Evolutionary conservation across 2,888 invertebrate genomes (phyloP), one percentile per base, ranked within the genome.

Genomic region (Epinotia ramella): DNA sequence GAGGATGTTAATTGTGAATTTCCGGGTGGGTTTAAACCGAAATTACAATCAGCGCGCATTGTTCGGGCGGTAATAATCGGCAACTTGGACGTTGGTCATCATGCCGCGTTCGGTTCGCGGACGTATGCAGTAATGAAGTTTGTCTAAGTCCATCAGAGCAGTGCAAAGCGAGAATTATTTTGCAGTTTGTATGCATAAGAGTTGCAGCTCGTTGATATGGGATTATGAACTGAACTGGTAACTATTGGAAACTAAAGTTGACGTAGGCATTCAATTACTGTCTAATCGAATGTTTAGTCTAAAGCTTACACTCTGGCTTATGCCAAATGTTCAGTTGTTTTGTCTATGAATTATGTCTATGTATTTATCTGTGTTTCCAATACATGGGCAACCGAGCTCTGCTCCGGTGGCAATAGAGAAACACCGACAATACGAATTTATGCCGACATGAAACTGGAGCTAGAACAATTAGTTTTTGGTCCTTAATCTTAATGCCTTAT

Each of bases 41-140:
- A 67, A 72, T 76, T 63, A 76, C 76, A 76, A 76, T 76, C 76
- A 76, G 76, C 56, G 72, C 11, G 76, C 76, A 65, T 76, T 76
- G 76, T 76, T 53, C 66, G 65, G 44, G 49, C 66, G 7, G 66
- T 66, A 76, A 72, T 76, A 72, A 76, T 72, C 56, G 76, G 28
- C 33, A 67, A 76, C 71, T 72, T 76, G 67, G 70, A 66, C 75
- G 46, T 59, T n/a, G 56, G 64, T 69, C 65, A 64, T 63, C 70
- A 56, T 24, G 12, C 56, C 44, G 57, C 18, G 18, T 24, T 33
- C 44, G 44, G 18, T 67, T 20, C n/a, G 66, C 56, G 56, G 40
- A 57, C 56, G 67, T 9, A 16, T 56, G 40, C 67, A 67, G 33
- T 67, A 67, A 67, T 56, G 67, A 67, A 56, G 67, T 57, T 57